Percentiles rank a stretch among this genome's conserved stretches.
Evolutionary conservation across 2,888 invertebrate genomes (phyloP).

Genomic region (Dastarcus helophoroides): DNA sequence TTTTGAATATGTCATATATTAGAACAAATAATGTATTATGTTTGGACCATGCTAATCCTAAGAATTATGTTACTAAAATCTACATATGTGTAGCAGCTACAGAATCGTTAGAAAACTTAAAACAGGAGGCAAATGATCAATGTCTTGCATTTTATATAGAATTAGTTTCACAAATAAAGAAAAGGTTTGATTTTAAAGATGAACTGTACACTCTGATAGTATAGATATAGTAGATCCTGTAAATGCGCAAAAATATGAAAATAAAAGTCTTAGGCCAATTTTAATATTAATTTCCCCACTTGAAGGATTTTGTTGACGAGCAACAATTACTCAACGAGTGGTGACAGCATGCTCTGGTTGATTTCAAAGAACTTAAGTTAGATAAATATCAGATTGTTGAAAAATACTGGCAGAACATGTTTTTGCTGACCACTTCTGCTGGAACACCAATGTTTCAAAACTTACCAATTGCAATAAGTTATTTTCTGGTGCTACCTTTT

Average conservation of each 20-base stretch:
- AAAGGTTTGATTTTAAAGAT: constrained; percentile 14
- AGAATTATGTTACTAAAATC: constrained; percentile 8
- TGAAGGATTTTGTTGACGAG: constrained; percentile 9
- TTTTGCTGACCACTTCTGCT: constrained; percentile 11
- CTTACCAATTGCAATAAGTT: constrained; percentile 8
- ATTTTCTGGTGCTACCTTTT: constrained; percentile 12
- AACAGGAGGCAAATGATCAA: not conserved
- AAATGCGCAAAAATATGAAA: constrained; percentile 12
- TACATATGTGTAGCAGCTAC: constrained; percentile 7
- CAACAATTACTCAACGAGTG: constrained; percentile 16
- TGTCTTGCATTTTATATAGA: constrained; percentile 13
- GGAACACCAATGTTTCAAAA: constrained; percentile 8
- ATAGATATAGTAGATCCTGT: constrained; percentile 13
- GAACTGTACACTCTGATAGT: constrained; percentile 15
- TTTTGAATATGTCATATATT: constrained; percentile 10
- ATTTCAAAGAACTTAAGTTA: constrained; percentile 5
- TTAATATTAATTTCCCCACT: constrained; percentile 14
- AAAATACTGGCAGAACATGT: constrained; percentile 10
- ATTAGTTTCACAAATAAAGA: constrained; percentile 9
- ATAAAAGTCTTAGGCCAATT: constrained; percentile 11
- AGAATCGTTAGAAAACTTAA: constrained; percentile 2
- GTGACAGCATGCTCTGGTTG: constrained; percentile 14
- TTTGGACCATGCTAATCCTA: constrained; percentile 10
- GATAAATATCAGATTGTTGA: constrained; percentile 5
- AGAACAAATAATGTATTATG: constrained; percentile 8